Conservation (phyloP, 1,140 invertebrate genomes). For the Anastrepha ludens region DNA sequence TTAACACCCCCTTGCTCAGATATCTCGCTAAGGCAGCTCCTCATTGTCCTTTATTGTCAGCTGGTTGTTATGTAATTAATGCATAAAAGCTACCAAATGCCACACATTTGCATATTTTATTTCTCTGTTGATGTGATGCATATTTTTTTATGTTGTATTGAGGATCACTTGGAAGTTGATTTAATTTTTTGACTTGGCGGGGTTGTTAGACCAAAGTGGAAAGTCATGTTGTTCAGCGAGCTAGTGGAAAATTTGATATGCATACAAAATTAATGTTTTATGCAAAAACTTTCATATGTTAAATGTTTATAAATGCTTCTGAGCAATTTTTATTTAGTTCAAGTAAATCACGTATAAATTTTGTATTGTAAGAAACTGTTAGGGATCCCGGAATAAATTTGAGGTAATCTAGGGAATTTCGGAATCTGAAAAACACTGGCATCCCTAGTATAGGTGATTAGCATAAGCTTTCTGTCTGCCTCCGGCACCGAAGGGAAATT, state of each 20-base stretch:
- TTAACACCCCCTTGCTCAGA: slow-evolving; percentile 56
- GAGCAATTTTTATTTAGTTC: too few relatives aligned
- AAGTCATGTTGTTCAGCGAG: background rate
- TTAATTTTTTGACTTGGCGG: background rate
- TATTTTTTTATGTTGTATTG: background rate
- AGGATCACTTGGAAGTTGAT: background rate
- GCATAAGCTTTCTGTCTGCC: too few relatives aligned
- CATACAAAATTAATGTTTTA: too few relatives aligned
- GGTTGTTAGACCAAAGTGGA: background rate
- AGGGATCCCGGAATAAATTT: too few relatives aligned
- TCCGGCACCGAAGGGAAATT: too few relatives aligned
- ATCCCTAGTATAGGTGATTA: too few relatives aligned
- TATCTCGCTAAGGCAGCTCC: background rate
- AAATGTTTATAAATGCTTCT: too few relatives aligned
- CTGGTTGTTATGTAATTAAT: slow-evolving; percentile 51
- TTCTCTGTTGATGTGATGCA: background rate
- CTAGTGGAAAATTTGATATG: background rate
- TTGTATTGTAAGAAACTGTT: too few relatives aligned
- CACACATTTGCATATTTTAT: slow-evolving; percentile 46
- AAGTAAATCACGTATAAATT: too few relatives aligned
- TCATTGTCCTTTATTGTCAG: slow-evolving; percentile 34
- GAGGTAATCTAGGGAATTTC: too few relatives aligned
- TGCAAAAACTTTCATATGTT: too few relatives aligned
- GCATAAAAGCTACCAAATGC: slow-evolving; percentile 28
- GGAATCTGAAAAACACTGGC: too few relatives aligned